These are phyloP conservation scores for Vespertilio murinus DNA, from an alignment of 2,797 vertebrate species.

Conservation along the genomic window DNA sequence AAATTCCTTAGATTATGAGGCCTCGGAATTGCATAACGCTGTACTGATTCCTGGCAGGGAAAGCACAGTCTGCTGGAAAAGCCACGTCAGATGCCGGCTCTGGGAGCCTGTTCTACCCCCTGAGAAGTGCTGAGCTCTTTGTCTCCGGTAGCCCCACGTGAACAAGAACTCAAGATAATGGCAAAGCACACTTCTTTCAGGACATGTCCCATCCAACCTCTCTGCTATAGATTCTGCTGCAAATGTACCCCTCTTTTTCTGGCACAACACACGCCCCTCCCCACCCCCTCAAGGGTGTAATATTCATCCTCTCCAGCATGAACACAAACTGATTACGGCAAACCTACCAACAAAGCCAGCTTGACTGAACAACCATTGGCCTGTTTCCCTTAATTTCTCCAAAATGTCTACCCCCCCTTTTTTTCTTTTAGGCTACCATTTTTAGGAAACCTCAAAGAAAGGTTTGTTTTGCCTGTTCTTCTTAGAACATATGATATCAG, in stretches of 20 bases:
- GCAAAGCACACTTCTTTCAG: conserved; percentile 61
- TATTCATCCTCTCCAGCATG: too few relatives aligned
- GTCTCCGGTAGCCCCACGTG: conserved; percentile 54
- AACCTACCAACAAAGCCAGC: background rate
- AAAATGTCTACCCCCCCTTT: background rate
- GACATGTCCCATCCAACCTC: conserved; percentile 8
- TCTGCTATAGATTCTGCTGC: background rate
- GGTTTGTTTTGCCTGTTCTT: background rate
- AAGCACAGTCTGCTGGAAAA: background rate
- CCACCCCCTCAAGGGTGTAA: too few relatives aligned
- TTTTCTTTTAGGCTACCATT: background rate
- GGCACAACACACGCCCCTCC: background rate
- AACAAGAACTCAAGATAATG: conserved; percentile 64
- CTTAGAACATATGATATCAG: background rate
- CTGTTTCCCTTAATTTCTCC: background rate
- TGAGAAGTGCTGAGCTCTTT: conserved; percentile 33
- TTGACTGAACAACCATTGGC: background rate
- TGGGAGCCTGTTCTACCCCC: background rate
- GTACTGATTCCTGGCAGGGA: conserved; percentile 41
- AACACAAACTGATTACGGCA: background rate
- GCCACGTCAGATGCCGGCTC: background rate
- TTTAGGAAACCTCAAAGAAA: background rate
- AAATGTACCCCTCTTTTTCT: background rate
- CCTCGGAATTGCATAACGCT: background rate
- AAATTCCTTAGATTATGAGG: conserved; percentile 72